Percentiles rank a stretch among this genome's conserved stretches.
Evolutionary conservation across 2,113 vertebrate species (phyloP).

Genomic region (Aix galericulata): DNA sequence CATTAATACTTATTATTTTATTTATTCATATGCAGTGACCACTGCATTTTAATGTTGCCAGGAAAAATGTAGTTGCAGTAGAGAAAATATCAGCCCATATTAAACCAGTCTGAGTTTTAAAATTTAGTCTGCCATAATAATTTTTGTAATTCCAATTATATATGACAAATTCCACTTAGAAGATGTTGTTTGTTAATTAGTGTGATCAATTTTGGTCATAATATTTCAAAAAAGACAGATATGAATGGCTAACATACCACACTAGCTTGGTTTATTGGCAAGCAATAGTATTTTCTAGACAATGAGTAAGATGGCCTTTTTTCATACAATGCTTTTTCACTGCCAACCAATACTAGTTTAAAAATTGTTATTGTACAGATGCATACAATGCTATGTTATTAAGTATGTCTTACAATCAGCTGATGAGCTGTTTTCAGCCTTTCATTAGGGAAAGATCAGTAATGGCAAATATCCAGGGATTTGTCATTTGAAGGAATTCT

Average conservation of each 20-base stretch:
- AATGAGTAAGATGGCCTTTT: conserved; percentile 29
- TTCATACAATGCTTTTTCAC: not conserved
- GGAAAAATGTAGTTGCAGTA: not conserved
- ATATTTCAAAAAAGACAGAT: not conserved
- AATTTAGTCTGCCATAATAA: not conserved
- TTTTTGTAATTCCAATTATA: not conserved
- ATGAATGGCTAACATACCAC: not conserved
- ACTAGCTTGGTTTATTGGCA: not conserved
- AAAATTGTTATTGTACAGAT: not conserved
- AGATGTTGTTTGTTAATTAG: not conserved
- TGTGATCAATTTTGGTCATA: accelerated
- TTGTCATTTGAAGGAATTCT: not conserved
- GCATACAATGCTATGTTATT: not conserved
- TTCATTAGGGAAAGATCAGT: not conserved
- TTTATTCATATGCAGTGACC: not conserved
- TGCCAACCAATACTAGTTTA: not conserved
- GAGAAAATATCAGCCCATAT: not conserved
- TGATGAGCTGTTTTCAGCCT: not conserved
- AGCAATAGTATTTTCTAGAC: not conserved
- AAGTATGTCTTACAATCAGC: not conserved
- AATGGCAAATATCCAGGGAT: not conserved
- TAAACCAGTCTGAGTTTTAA: not conserved
- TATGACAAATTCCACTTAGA: accelerated
- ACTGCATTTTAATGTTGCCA: not conserved
- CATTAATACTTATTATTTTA: not conserved